phyloP scores from a whole-genome alignment of 1,140 invertebrate genomes.

The Ceratina japonica region DNA sequence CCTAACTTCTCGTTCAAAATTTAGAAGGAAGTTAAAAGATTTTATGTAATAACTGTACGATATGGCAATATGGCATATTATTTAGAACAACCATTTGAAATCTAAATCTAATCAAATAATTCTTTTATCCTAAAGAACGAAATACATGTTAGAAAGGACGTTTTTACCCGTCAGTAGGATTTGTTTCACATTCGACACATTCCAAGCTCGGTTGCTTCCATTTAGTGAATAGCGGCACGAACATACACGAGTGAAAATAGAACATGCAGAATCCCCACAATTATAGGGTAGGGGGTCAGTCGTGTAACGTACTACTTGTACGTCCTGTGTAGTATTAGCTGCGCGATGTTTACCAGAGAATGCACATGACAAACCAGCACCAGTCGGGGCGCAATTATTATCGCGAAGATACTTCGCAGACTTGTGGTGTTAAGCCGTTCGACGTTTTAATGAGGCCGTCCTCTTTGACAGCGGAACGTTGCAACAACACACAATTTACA shows the following conservation, averaged over 20 bases:
- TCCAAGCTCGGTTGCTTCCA: background rate
- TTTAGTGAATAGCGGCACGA: background rate
- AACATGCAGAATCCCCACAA: constrained; percentile 16
- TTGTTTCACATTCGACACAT: background rate
- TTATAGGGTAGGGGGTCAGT: background rate
- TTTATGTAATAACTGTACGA: too few species aligned
- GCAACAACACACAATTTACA: background rate
- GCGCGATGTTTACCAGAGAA: constrained; percentile 23
- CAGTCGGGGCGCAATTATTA: constrained; percentile 37
- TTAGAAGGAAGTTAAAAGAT: too few species aligned
- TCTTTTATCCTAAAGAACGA: background rate
- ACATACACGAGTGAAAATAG: constrained; percentile 21
- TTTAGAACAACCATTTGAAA: too few species aligned
- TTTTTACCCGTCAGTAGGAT: background rate
- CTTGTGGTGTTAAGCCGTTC: constrained; percentile 1
- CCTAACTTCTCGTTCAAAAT: too few species aligned
- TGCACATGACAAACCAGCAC: constrained; percentile 10
- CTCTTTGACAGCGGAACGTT: constrained; percentile 18
- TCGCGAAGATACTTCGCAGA: constrained; percentile 21
- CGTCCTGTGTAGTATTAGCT: constrained; percentile 25
- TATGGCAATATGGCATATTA: too few species aligned
- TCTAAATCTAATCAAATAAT: background rate
- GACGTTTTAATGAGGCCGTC: constrained; percentile 22
- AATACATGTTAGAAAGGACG: background rate
- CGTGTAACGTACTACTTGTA: background rate